Base-by-base conservation (phyloP, 2,888 invertebrate genomes). In the Dascillus cervinus region DNA sequence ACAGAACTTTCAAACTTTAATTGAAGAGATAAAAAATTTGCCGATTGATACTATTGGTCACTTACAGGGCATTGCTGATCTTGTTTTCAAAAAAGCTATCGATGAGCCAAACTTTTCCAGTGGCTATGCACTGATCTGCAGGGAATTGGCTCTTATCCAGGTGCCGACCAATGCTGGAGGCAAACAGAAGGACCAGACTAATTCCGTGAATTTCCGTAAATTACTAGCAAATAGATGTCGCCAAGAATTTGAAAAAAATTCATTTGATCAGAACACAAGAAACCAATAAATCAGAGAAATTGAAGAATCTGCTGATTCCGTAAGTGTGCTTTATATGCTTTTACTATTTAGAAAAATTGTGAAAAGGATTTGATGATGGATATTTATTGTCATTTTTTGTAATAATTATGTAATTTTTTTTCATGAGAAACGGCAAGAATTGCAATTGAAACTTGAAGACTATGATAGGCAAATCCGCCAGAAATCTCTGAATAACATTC, bases 21-120 rank as follows among this genome's bases (percentile, higher is more conserved):
- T 91, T 11, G 75, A 76, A 15, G 86, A 84, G 70, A 82, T 94
- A 13, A 73, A 80, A 41, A 65, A 71, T 8, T 67, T 94, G 14
- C 73, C 81, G 41, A 89, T 95, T 33, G 82, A 89, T 59, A 85
- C 81, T 3, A 75, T 76, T 34, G 80, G 80, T 30, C 76, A 85
- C 48, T 70, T 95, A 31, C 77, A 80, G 50, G 84, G 83, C 46
- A 86, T 91, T 9, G 91, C 94, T 50, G 78, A 86, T 55, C 72
- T 95, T 38, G 86, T 95, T 3, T 95, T 95, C 61, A 90, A 94
- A 60, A 96, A 96, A 69, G 83, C 95, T 11, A 84, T 95, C 31
- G 89, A 92, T 64, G 95, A 96, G 62, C 95, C 95, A 1, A 87
- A 81, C 50, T 96, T 92, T 62, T 88, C 91, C 6, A 82, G 82